These are phyloP conservation scores for Emydoidea blandingii DNA, from an alignment of 2,797 vertebrate genomes.

Conservation along the genomic window DNA sequence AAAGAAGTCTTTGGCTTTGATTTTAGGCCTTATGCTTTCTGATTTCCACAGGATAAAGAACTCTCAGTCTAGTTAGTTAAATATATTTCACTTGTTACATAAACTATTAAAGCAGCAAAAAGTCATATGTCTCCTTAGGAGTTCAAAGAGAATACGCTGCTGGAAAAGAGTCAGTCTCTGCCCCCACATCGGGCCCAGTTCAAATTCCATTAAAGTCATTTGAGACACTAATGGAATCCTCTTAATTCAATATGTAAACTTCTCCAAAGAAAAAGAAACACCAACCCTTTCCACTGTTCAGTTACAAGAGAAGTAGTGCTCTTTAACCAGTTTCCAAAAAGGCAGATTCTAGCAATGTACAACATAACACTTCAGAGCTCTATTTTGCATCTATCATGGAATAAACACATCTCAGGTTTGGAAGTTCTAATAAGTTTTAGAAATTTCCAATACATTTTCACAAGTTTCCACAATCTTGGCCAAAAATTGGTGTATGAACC, in stretches of 20 bases:
- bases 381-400: not conserved
- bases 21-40: not conserved
- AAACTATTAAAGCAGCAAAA: not conserved
- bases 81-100: not conserved
- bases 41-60: not conserved
- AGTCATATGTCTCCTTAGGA: accelerated
- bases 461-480: not conserved
- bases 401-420: not conserved
- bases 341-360: not conserved
- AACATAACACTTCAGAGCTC: not conserved
- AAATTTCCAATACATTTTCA: not conserved
- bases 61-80: not conserved
- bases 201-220: not conserved
- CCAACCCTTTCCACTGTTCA: not conserved
- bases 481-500: not conserved
- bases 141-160: not conserved
- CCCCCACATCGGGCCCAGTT: not conserved
- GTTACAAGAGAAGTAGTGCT: not conserved
- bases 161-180: not conserved
- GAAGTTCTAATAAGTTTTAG: not conserved
- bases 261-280: not conserved
- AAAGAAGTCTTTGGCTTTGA: not conserved
- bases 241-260: not conserved
- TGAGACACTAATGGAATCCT: not conserved
- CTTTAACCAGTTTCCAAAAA: not conserved